Evolutionary conservation across 2,888 invertebrate species (phyloP), one percentile per base, ranked within the genome.

Genomic region (Hydraecia micacea): DNA sequence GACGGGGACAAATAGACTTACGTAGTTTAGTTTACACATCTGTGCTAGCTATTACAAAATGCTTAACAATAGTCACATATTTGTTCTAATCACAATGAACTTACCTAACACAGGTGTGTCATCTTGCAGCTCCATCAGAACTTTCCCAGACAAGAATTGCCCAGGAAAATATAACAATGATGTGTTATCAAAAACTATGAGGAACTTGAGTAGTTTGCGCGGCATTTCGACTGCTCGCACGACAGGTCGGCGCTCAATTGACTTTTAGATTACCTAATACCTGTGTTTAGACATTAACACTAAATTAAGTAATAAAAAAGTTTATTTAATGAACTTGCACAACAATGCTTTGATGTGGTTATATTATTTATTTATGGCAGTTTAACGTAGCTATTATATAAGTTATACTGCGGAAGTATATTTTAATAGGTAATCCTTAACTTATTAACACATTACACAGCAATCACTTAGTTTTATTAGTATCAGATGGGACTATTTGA

Each of bases 121-220:
- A 96, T 99, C 99, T 94, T 99, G 99, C 85, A 99, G 96, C 94
- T 99, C 99, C 93, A 99, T 98, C 75, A 99, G 97, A 78, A 99
- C 99, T 92, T 99, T 97, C 63, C 99, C 99, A 75, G 99, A 99
- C 86, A 99, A 97, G 95, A 99, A 99, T 95, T 99, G 99, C 11
- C 99, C 99, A 81, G 99, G 99, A 93, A 99, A 99, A 95, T 99
- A 99, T 80, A 99, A 95, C 86, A 99, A 96, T 90, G 99, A 99
- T 69, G 99, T 98, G 94, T 99, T 99, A 96, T 99, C 99, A 96
- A 99, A 99, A 86, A 99, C 97, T 91, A 99, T 99, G 83, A 99
- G 97, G 96, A 99, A 99, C 96, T 99, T 99, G 86, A 99, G 97
- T 90, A 99, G 97, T 96, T 99, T 99, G 91, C 98, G 97, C 89